Evolutionary conservation across 2,797 vertebrate genomes (phyloP), one percentile per base, ranked within the genome.

Genomic region (Poecilia picta): DNA sequence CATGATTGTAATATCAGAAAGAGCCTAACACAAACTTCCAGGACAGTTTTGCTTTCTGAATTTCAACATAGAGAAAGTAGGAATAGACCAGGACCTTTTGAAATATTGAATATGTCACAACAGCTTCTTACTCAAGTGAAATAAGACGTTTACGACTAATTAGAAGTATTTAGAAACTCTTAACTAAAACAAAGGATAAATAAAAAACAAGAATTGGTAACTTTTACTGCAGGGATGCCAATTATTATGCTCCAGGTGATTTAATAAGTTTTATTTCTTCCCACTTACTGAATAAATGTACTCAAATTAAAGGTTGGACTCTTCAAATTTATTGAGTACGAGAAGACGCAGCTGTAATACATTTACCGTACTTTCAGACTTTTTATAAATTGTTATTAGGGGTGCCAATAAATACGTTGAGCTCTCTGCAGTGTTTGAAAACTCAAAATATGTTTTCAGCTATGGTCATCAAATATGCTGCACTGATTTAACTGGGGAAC

Each of bases 401-500:
- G 20, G 66, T 43, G 36, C 23, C 16, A n/a, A n/a, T 70, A 25
- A 43, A 70, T 70, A n/a, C n/a, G 23, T 1, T 8, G 16, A 39
- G 66, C 39, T 53, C 6, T 79, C 41, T 31, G 55, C 12, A 36
- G 13, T 0, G 72, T 53, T 43, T 33, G 55, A 15, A 72, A 46
- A 75, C 73, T 33, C 78, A 59, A 4, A 47, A 28, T n/a, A 76
- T 62, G 53, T 45, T 53, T 72, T 51, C 23, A 82, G 49, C 75
- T 0, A 4, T 77, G 59, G 77, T 77, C 39, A 18, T 25, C 39
- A n/a, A 74, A 79, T 16, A 8, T 18, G 53, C 39, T 5, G 15
- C 74, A 77, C 25, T 80, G 78, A 76, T 77, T 85, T 74, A 64
- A 51, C 72, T 8, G 13, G 66, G 72, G 28, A 84, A 68, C 45